Percentiles rank a stretch among this genome's conserved stretches.
These are phyloP conservation scores for Resseliella maxima DNA, from an alignment of 2,888 invertebrate species.

Conservation along the genomic window DNA sequence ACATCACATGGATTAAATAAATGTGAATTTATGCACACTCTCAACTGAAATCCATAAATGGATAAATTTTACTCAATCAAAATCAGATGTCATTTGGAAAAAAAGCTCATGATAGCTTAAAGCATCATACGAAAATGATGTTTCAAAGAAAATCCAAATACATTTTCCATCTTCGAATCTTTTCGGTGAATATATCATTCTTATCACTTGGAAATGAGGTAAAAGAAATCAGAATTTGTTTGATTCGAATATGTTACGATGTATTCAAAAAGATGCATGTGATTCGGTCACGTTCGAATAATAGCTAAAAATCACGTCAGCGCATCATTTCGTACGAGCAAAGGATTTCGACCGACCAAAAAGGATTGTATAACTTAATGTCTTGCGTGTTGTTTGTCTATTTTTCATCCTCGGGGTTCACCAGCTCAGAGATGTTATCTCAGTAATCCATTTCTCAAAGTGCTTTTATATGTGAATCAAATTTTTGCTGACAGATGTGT, in stretches of 20 bases:
- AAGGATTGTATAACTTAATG: background rate
- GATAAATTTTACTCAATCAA: background rate
- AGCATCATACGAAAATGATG: background rate
- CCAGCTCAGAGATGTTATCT: background rate
- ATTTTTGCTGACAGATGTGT: conserved; percentile 11
- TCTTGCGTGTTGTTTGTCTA: background rate
- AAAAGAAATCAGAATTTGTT: background rate
- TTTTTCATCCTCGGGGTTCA: background rate
- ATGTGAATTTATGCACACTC: background rate
- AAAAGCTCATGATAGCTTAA: background rate
- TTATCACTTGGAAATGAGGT: conserved; percentile 4
- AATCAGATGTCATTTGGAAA: background rate
- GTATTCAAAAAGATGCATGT: background rate
- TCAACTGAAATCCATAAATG: background rate
- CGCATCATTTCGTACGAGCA: background rate
- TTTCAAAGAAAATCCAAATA: background rate
- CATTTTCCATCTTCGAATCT: background rate
- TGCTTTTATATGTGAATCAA: background rate
- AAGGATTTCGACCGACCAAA: background rate
- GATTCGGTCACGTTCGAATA: conserved; percentile 14
- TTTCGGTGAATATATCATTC: background rate
- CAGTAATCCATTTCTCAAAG: background rate
- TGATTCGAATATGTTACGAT: background rate
- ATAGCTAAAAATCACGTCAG: background rate
- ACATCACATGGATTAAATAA: background rate